phyloP scores from a whole-genome alignment of 2,888 invertebrate species.

The Morpho achilles region DNA sequence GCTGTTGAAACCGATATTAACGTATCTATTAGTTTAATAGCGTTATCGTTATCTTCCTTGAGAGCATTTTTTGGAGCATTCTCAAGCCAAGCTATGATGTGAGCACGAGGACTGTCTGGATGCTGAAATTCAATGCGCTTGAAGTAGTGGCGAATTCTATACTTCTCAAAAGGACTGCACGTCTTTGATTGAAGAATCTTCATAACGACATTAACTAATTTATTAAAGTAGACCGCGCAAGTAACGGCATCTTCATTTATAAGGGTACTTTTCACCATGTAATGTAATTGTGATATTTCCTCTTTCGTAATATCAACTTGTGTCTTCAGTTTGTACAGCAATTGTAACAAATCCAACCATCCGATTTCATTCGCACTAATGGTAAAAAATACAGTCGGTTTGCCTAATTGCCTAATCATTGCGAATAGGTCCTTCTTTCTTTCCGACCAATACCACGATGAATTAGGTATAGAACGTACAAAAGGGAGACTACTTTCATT shows the following conservation, averaged over 20 bases:
- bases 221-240: conserved; percentile 41
- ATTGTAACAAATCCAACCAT: conserved; percentile 39
- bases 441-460: conserved; percentile 43
- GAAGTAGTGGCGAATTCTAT: conserved; percentile 34
- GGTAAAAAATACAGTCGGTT: conserved; percentile 48
- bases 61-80: conserved; percentile 32
- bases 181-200: conserved; percentile 35
- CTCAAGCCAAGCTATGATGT: conserved; percentile 39
- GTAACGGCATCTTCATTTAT: conserved; percentile 39
- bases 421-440: conserved; percentile 49
- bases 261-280: conserved; percentile 25
- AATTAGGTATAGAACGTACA: conserved; percentile 45
- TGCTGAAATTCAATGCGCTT: conserved; percentile 39
- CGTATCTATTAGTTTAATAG: conserved; percentile 24
- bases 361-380: conserved; percentile 50
- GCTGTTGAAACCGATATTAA: conserved; percentile 28
- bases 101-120: conserved; percentile 36
- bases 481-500: conserved; percentile 37
- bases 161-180: conserved; percentile 35
- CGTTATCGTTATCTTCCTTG: conserved; percentile 16
- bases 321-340: conserved; percentile 38
- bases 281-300: conserved; percentile 28
- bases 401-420: conserved; percentile 49
- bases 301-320: conserved; percentile 1
- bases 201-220: conserved; percentile 37